Percentiles rank a stretch among this genome's conserved stretches.
These are phyloP conservation scores for Thyatira batis DNA, from an alignment of 2,888 invertebrate species.

Conservation along the genomic window DNA sequence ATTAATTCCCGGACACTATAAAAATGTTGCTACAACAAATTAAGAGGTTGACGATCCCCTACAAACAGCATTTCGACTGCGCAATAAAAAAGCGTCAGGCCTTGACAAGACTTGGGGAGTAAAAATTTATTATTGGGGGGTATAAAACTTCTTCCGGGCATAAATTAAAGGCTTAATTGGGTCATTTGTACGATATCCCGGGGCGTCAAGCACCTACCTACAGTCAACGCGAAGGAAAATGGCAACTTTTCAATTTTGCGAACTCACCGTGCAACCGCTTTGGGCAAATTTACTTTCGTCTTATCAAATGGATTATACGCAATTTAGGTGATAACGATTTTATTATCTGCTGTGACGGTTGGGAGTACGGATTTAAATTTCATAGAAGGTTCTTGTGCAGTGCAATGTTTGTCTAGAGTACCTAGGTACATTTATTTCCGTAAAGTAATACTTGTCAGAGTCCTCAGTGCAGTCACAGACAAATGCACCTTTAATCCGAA, in stretches of 20 bases:
- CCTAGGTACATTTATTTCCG: too few relatives aligned
- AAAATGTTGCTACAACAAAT: background rate
- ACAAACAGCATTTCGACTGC: background rate
- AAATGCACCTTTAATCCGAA: too few relatives aligned
- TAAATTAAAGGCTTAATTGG: constrained; percentile 5
- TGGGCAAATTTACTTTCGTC: background rate
- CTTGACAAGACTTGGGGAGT: background rate
- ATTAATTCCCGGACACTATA: background rate
- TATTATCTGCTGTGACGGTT: too few relatives aligned
- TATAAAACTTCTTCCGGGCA: constrained; percentile 3
- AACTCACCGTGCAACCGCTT: background rate
- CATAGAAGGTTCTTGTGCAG: too few relatives aligned
- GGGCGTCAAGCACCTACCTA: background rate
- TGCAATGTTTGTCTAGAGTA: too few relatives aligned
- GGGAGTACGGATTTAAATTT: too few relatives aligned
- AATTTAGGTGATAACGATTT: background rate
- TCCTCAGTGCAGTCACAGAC: too few relatives aligned
- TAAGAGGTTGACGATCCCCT: background rate
- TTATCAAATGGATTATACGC: background rate
- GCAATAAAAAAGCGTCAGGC: background rate
- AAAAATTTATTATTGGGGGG: background rate
- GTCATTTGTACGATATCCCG: constrained; percentile 2
- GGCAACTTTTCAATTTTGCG: background rate
- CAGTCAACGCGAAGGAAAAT: background rate
- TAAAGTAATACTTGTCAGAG: too few relatives aligned